Evolutionary conservation across 2,888 invertebrate species (phyloP).

Genomic region (Dromius quadrimaculatus): DNA sequence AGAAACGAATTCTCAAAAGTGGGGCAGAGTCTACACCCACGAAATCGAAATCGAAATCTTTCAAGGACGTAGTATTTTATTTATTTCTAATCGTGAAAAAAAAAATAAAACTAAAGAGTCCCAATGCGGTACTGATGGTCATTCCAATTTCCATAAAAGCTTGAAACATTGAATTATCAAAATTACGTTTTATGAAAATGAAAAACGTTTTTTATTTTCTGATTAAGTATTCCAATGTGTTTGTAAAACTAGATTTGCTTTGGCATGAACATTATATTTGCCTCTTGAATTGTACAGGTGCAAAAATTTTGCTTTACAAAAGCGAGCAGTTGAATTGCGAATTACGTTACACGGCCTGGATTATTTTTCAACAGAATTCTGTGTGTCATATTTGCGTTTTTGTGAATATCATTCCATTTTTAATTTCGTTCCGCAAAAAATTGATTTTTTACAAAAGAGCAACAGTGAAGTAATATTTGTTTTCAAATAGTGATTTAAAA

Average conservation of each 20-base stretch:
- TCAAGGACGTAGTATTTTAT: background rate
- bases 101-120: too few relatives aligned
- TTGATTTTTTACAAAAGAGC: too few relatives aligned
- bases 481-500: too few relatives aligned
- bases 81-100: background rate
- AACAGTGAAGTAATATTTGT: too few relatives aligned
- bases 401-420: too few relatives aligned
- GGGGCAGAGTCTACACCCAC: background rate
- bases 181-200: constrained; percentile 20
- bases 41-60: background rate
- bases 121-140: too few relatives aligned
- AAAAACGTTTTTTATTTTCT: constrained; percentile 27
- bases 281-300: background rate
- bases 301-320: background rate
- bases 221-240: constrained; percentile 21
- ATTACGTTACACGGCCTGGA: background rate
- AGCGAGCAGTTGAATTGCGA: background rate
- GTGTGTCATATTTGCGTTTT: too few relatives aligned
- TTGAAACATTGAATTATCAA: constrained; percentile 21
- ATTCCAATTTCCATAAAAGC: too few relatives aligned
- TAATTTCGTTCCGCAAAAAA: too few relatives aligned
- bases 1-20: background rate
- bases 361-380: too few relatives aligned
- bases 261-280: background rate
- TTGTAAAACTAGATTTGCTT: background rate